Conservation (phyloP, 2,797 vertebrate species). For the Coendou prehensilis region DNA sequence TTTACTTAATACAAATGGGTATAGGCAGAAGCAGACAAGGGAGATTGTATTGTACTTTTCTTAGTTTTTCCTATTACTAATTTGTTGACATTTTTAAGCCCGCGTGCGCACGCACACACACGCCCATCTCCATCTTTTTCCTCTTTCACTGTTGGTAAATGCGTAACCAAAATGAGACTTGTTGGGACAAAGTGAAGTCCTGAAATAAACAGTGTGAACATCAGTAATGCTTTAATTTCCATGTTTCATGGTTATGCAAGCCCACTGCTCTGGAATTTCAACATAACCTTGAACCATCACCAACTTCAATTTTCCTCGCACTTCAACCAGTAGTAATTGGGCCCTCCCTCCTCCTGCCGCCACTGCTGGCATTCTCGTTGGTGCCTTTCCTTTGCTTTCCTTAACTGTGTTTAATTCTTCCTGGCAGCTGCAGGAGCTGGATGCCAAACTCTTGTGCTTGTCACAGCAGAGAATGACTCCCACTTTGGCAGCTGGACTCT, state of each 20-base stretch:
- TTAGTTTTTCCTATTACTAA: neutral
- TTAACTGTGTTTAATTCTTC: slow-evolving; percentile 77
- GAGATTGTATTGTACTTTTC: neutral
- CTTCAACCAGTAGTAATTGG: slow-evolving; percentile 81
- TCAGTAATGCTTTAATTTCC: slow-evolving; percentile 80
- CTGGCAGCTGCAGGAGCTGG: slow-evolving; percentile 73
- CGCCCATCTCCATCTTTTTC: neutral
- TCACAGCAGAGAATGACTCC: slow-evolving; percentile 68
- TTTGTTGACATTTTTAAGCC: slow-evolving; percentile 20
- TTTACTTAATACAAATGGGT: neutral
- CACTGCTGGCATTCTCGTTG: slow-evolving; percentile 65
- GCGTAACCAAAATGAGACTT: slow-evolving; percentile 62
- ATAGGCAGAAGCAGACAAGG: neutral
- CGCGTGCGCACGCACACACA: neutral
- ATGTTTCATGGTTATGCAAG: slow-evolving; percentile 83
- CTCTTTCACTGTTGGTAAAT: slow-evolving; percentile 22
- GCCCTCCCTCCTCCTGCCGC: slow-evolving; percentile 63
- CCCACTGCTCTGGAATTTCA: slow-evolving; percentile 80
- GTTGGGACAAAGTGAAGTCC: slow-evolving; percentile 73
- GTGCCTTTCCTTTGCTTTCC: slow-evolving; percentile 74
- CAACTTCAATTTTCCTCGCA: slow-evolving; percentile 80
- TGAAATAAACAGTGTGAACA: slow-evolving; percentile 78
- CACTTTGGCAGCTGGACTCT: neutral
- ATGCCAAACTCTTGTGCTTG: slow-evolving; percentile 76
- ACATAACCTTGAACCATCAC: slow-evolving; percentile 84